A percentile compares a stretch with the other conserved stretches of the same genome.
Conservation (phyloP, 2,797 vertebrate genomes). For the Spinus olivaceus region DNA sequence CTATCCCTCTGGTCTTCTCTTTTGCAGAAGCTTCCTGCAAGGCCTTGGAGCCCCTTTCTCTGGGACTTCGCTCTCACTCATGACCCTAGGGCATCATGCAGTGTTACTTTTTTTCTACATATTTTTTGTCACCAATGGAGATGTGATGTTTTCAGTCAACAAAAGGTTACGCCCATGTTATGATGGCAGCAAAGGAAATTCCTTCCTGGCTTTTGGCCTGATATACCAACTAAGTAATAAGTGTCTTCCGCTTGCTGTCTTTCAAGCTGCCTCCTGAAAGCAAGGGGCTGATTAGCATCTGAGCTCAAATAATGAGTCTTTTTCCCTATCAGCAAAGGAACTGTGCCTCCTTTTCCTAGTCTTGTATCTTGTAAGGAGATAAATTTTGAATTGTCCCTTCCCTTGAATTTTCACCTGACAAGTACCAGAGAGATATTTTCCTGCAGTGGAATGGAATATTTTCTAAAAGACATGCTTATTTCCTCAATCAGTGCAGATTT, state of each 20-base stretch:
- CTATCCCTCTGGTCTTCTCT: neutral
- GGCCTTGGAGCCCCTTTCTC: neutral
- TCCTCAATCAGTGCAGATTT: neutral
- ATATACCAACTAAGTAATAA: neutral
- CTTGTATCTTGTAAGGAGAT: neutral
- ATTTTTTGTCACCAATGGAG: neutral
- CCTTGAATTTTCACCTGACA: neutral
- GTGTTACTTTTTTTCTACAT: neutral
- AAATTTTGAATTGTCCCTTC: neutral
- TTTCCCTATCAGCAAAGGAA: neutral
- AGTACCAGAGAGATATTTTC: neutral
- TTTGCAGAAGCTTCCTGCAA: neutral
- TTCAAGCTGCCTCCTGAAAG: neutral
- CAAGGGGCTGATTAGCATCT: neutral
- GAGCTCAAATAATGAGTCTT: neutral
- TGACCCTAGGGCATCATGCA: neutral
- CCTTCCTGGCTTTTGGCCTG: neutral
- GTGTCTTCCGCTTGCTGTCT: neutral
- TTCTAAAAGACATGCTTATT: neutral
- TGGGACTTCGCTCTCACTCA: neutral
- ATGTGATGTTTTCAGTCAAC: neutral
- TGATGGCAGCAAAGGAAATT: neutral
- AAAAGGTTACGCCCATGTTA: neutral
- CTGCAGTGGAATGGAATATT: neutral
- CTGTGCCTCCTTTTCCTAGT: neutral